phyloP scores from a whole-genome alignment of 2,113 vertebrate genomes.

The Panthera leo region DNA sequence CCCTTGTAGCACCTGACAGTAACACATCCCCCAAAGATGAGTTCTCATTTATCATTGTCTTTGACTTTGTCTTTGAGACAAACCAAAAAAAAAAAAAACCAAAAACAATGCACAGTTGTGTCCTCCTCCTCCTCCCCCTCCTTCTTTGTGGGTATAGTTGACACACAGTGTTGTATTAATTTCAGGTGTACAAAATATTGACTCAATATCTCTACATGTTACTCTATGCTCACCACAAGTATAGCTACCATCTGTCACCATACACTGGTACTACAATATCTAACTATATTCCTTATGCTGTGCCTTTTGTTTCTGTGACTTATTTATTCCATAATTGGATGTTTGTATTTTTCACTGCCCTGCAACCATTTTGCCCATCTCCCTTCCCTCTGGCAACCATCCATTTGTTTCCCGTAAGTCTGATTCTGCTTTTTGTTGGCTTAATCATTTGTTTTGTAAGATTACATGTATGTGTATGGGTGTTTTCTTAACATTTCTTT shows the following conservation, averaged over 20 bases:
- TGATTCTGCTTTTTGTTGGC: not conserved
- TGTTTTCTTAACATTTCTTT: not conserved
- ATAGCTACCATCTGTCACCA: not conserved
- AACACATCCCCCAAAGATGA: not conserved
- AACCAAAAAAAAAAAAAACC: not conserved
- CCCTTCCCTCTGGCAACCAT: not conserved
- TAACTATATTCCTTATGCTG: not conserved
- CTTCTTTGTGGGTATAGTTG: not conserved
- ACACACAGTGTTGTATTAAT: not conserved
- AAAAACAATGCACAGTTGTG: not conserved
- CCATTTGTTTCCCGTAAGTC: not conserved
- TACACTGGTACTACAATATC: not conserved
- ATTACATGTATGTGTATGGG: not conserved
- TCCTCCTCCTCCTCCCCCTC: not conserved
- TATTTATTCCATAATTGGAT: not conserved
- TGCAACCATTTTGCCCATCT: not conserved
- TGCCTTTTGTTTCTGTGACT: not conserved
- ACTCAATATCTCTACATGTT: not conserved
- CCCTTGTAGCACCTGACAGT: not conserved
- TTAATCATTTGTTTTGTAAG: not conserved
- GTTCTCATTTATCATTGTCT: not conserved
- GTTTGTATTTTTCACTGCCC: not conserved
- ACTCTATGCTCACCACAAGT: not conserved
- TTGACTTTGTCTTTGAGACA: constrained; percentile 1
- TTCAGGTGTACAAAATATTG: not conserved